Conservation (phyloP, 2,888 invertebrate genomes). For the Choristoneura rosaceana region DNA sequence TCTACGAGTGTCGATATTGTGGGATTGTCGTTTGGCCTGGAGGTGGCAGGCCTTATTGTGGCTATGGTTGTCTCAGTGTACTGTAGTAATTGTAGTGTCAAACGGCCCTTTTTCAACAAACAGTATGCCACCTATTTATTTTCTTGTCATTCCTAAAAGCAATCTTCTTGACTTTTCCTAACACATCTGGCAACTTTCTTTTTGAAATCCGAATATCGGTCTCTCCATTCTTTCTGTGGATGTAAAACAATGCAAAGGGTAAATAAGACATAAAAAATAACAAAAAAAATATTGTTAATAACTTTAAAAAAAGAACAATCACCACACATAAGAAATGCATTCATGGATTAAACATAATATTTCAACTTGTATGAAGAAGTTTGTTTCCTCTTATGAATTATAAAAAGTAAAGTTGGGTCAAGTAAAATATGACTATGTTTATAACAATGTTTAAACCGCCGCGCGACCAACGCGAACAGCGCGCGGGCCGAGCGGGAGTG, state of each 20-base stretch:
- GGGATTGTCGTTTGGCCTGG: slow-evolving; percentile 61
- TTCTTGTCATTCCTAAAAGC: slow-evolving; percentile 89
- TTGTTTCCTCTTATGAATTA: background rate
- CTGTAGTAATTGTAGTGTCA: slow-evolving; percentile 61
- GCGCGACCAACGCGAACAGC: too few relatives aligned
- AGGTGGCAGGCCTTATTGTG: slow-evolving; percentile 54
- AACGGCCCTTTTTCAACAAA: slow-evolving; percentile 74
- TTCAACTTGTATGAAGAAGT: background rate
- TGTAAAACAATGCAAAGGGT: slow-evolving; percentile 63
- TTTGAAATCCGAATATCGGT: slow-evolving; percentile 98
- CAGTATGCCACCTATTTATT: slow-evolving; percentile 67
- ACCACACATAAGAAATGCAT: background rate
- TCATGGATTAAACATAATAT: background rate
- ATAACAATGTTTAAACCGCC: too few relatives aligned
- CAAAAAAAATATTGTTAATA: slow-evolving; percentile 1
- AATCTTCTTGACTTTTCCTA: slow-evolving; percentile 99
- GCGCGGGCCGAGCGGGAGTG: too few relatives aligned
- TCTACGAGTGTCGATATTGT: slow-evolving; percentile 79
- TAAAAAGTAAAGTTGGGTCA: too few relatives aligned
- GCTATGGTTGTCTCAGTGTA: slow-evolving; percentile 47
- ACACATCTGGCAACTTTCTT: slow-evolving; percentile 99
- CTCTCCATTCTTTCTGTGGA: slow-evolving; percentile 99
- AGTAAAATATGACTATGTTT: too few relatives aligned
- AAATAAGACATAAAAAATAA: slow-evolving; percentile 45
- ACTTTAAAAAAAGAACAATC: background rate